phyloP scores from a whole-genome alignment of 2,888 invertebrate genomes.

The Tinea semifulvella region DNA sequence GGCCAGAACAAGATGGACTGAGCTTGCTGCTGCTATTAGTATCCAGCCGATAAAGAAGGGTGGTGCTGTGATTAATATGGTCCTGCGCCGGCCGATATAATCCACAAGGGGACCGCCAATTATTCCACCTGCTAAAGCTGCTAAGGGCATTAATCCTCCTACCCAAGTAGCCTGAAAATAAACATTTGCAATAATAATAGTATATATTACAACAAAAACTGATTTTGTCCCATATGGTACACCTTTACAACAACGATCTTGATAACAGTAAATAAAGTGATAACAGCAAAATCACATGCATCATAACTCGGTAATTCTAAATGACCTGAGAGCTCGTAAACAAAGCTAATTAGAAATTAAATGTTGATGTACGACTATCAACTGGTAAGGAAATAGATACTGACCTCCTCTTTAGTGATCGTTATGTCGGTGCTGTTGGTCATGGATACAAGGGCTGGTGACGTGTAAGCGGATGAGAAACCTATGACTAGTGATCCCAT shows the following conservation, averaged over 20 bases:
- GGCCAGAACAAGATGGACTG: constrained; percentile 75
- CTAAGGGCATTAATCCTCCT: constrained; percentile 87
- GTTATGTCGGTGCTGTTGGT: constrained; percentile 62
- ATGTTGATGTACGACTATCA: not conserved
- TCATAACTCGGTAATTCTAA: not conserved
- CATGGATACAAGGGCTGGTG: constrained; percentile 86
- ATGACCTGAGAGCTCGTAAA: no score
- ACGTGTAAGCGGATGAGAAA: constrained; percentile 87
- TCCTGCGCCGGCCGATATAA: constrained; percentile 83
- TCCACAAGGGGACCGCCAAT: constrained; percentile 87
- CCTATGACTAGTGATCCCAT: constrained; percentile 90
- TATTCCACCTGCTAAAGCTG: constrained; percentile 86
- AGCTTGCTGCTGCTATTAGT: constrained; percentile 78
- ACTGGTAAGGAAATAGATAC: no score
- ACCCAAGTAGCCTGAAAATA: constrained; percentile 85
- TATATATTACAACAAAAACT: not conserved
- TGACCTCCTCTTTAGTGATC: constrained; percentile 70
- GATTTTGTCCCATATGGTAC: no score
- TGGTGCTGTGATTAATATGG: constrained; percentile 79
- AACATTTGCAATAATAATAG: not conserved
- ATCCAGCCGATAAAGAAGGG: constrained; percentile 88
- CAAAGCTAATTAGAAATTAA: no score
- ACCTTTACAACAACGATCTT: no score
- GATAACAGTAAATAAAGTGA: no score
- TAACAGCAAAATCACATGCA: constrained; percentile 10